Evolutionary conservation across 2,113 vertebrate genomes (phyloP).

Genomic region (Phrynosoma platyrhinos): DNA sequence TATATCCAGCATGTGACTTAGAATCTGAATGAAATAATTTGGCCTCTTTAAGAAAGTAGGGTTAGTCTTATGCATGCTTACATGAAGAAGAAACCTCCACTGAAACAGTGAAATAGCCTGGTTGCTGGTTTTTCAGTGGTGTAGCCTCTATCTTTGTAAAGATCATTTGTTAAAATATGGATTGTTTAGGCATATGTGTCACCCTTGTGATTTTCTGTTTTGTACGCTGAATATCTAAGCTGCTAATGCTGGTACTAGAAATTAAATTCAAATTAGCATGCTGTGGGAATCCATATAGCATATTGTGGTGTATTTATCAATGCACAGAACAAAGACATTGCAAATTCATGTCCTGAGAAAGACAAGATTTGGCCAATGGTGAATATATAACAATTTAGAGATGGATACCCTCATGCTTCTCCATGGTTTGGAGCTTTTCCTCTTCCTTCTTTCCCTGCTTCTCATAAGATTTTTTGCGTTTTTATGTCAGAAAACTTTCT

Average conservation of each 20-base stretch:
- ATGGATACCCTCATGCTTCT: not conserved
- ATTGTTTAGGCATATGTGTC: not conserved
- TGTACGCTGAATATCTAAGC: not conserved
- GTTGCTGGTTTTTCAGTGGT: not conserved
- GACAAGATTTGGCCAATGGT: too few species aligned
- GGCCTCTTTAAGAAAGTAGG: not conserved
- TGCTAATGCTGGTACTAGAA: not conserved
- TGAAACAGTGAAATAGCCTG: not conserved
- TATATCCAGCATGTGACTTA: slow-evolving; percentile 57
- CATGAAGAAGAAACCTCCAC: not conserved
- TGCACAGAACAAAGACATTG: not conserved
- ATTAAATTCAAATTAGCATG: not conserved
- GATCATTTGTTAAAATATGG: not conserved
- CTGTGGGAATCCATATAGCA: not conserved
- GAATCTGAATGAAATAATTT: not conserved
- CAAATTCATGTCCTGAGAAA: not conserved
- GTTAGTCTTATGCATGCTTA: not conserved
- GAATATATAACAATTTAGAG: not conserved
- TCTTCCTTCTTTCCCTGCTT: not conserved
- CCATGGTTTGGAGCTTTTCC: not conserved
- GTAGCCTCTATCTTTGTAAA: not conserved
- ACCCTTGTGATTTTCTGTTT: not conserved
- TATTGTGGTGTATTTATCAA: too few species aligned
- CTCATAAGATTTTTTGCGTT: not conserved
- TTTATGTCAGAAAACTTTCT: not conserved